Base-by-base conservation (phyloP, 2,888 invertebrate genomes). In the Lasioglossum morio region DNA sequence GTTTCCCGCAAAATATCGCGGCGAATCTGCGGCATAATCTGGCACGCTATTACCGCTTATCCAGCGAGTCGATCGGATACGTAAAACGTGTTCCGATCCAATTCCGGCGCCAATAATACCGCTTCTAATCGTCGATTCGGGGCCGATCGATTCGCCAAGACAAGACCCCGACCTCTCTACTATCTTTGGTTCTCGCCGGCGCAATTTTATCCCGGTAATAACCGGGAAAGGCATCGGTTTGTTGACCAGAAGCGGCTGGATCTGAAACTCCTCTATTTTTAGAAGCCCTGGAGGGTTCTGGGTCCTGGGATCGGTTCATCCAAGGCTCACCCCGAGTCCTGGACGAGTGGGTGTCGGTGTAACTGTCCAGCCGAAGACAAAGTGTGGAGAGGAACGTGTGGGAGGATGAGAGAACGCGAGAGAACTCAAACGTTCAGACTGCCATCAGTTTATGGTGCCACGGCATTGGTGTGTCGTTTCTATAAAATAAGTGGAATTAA, bases 271-370 rank as follows among this genome's bases (percentile, higher is more conserved):
- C 81, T 37, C 48, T 81, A 84, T 84, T 86, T 84, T 78, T 79
- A 46, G 73, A 78, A 72, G 72, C 80, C 80, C 80, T 12, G 53
- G 48, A 69, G 77, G 79, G 72, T 63, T 63, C 63, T 76, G 27
- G 53, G 30, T 66, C 77, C n/a, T 77, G 48, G 60, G 57, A 37
- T 81, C 74, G 46, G 53, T 53, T 53, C 53, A n/a, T n/a, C 53
- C 74, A 23, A 48, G 27, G 46, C n/a, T 74, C 80, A 30, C 4
- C 46, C 57, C 5, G 14, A 1, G 27, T 53, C 46, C 37, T 23
- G 30, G 40, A 87, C 81, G 79, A 86, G 83, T 82, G 84, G 81
- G 76, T 85, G 88, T 86, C 88, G 86, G 72, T 86, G 87, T 89
- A 87, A 84, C 81, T 84, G 83, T 85, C 88, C 72, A 53, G 34